Percentiles rank a stretch among this genome's conserved stretches.
Evolutionary conservation across 2,113 vertebrate genomes (phyloP).

Genomic region (Cynocephalus volans): DNA sequence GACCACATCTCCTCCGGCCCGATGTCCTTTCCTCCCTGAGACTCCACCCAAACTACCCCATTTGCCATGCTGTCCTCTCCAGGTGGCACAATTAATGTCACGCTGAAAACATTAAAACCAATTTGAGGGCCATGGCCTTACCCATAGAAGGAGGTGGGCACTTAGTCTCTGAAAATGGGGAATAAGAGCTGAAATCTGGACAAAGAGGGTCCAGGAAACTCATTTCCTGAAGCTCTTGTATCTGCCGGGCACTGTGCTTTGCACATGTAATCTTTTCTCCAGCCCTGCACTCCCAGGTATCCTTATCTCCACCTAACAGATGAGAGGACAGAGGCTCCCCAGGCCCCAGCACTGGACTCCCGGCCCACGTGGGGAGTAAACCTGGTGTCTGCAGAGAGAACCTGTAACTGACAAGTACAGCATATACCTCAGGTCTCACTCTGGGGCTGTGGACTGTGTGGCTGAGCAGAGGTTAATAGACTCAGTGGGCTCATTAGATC

Average conservation of each 20-base stretch:
- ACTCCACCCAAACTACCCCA: not conserved
- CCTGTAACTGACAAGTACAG: not conserved
- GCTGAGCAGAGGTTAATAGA: not conserved
- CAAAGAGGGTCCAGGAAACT: not conserved
- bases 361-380: accelerated
- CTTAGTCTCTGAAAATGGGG: not conserved
- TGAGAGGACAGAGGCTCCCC: not conserved
- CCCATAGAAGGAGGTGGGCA: not conserved
- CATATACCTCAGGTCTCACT: not conserved
- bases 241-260: accelerated
- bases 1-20: not conserved
- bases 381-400: accelerated
- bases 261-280: not conserved
- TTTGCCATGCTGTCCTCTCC: not conserved
- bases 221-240: not conserved
- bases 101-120: not conserved
- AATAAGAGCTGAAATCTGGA: not conserved
- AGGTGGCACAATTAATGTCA: not conserved
- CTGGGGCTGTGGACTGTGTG: not conserved
- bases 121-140: not conserved
- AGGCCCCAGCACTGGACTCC: no score
- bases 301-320: not conserved
- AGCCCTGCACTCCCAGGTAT: not conserved
- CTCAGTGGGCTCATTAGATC: not conserved
- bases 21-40: accelerated